Evolutionary conservation across 2,113 vertebrate genomes (phyloP), one percentile per base, ranked within the genome.

Genomic region (Phaethornis superciliosus): DNA sequence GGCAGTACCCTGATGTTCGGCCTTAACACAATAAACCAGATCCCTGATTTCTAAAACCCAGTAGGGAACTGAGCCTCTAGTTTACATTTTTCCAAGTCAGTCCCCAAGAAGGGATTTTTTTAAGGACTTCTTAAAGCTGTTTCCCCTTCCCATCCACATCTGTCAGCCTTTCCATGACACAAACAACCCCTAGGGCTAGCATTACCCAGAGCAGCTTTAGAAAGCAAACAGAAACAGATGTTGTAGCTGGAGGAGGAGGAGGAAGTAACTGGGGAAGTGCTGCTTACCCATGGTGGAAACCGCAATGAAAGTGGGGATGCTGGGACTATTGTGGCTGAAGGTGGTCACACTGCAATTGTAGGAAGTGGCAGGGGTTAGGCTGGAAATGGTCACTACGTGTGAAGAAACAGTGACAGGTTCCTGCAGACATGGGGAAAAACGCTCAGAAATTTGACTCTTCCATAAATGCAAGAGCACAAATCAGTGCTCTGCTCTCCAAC

Each of bases 341-440:
- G 98, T 99, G 94, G 97, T 98, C 88, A 99, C 98, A 0, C 98
- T 99, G 89, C 99, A 99, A 97, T 99, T 99, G 97, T 99, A 99
- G 64, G 98, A 95, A 2, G 98, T 99, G 44, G 98, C 98, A 3
- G 99, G 98, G 27, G 79, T 96, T 63, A 99, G 97, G 81, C 98
- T 98, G 21, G 98, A 98, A 47, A 99, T 95, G 3, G 98, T 99
- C 88, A 98, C 97, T 0, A 99, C 96, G 0, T 99, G 99, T 4
- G 98, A 98, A 52, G 94, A 98, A 33, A 98, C 97, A 3, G 97
- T 97, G 97, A 98, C 91, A 7, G 99, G 98, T 42, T 99, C 99
- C 74, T 98, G 94, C 18, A 94, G 88, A 97, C 94, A 47, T 0
- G 16, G 58, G 72, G 65, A 46, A 55, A 74, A 81, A 33, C 6